Conservation (phyloP, 2,797 vertebrate genomes). For the Nasua narica region DNA sequence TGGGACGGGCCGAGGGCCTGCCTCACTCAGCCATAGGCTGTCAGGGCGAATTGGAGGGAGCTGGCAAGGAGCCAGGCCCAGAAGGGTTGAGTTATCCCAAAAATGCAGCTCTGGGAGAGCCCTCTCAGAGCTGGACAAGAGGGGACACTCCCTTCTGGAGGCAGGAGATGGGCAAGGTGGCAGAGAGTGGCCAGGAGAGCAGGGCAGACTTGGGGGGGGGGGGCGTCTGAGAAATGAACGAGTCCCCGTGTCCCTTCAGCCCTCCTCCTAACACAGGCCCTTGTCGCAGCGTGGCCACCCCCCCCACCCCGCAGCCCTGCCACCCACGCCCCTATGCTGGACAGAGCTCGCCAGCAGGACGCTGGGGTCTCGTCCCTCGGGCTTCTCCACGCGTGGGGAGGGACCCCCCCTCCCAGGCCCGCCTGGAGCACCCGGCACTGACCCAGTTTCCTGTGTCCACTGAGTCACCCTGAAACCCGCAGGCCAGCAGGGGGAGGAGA, state of each 20-base stretch:
- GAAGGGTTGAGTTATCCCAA: slow-evolving; percentile 78
- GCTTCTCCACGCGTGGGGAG: neutral
- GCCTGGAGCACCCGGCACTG: neutral
- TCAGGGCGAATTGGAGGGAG: neutral
- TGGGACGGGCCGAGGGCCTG: neutral
- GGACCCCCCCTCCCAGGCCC: slow-evolving; percentile 9
- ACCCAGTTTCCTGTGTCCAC: slow-evolving; percentile 69
- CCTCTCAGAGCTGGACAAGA: neutral
- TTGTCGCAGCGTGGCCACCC: no score
- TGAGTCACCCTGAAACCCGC: slow-evolving; percentile 72
- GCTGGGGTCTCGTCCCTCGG: neutral
- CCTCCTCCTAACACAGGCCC: neutral
- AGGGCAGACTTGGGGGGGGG: neutral
- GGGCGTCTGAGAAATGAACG: neutral
- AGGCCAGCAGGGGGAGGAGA: neutral
- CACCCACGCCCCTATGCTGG: rapidly evolving
- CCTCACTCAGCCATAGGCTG: neutral
- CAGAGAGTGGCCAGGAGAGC: neutral
- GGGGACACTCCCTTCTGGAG: neutral
- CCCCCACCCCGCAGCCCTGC: no score
- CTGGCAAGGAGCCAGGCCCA: slow-evolving; percentile 67
- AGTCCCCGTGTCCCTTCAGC: neutral
- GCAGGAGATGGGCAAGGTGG: neutral
- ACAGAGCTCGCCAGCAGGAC: neutral
- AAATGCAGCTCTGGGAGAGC: slow-evolving; percentile 70